phyloP scores from a whole-genome alignment of 2,113 vertebrate genomes.

The Odobenus rosmarus region DNA sequence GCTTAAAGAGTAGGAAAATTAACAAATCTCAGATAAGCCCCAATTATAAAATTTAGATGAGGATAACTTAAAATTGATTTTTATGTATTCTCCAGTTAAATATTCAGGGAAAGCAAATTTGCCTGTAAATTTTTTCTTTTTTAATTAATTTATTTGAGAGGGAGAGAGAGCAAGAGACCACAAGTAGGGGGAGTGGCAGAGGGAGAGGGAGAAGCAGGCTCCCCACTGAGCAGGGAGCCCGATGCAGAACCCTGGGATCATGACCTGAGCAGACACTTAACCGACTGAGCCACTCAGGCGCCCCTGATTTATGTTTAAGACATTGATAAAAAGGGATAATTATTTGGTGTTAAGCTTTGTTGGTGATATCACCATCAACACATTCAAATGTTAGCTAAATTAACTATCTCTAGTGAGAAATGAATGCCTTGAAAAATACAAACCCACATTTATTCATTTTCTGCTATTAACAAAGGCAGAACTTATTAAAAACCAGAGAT shows the following conservation, averaged over 20 bases:
- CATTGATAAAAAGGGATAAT: not conserved
- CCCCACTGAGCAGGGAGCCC: too few relatives aligned
- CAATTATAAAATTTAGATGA: not conserved
- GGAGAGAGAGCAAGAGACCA: too few relatives aligned
- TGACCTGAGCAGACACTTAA: too few relatives aligned
- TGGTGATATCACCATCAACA: slow-evolving; percentile 30
- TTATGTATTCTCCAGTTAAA: not conserved
- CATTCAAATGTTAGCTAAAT: not conserved
- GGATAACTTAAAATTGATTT: not conserved
- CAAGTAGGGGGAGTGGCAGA: too few relatives aligned
- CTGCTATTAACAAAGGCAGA: not conserved
- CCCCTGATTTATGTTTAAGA: slow-evolving; percentile 19
- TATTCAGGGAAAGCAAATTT: slow-evolving; percentile 20
- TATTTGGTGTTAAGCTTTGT: not conserved
- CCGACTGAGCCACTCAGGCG: too few relatives aligned
- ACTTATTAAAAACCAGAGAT: not conserved
- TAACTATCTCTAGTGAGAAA: slow-evolving; percentile 2
- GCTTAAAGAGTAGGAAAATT: slow-evolving; percentile 14
- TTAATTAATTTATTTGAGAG: too few relatives aligned
- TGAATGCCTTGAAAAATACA: not conserved
- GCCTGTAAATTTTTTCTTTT: not conserved
- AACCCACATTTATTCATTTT: slow-evolving; percentile 12
- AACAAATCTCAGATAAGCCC: not conserved
- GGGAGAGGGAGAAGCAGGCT: too few relatives aligned
- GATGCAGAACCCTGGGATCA: too few relatives aligned